Conservation (phyloP, 2,797 vertebrate species). For the Numenius phaeopus region DNA sequence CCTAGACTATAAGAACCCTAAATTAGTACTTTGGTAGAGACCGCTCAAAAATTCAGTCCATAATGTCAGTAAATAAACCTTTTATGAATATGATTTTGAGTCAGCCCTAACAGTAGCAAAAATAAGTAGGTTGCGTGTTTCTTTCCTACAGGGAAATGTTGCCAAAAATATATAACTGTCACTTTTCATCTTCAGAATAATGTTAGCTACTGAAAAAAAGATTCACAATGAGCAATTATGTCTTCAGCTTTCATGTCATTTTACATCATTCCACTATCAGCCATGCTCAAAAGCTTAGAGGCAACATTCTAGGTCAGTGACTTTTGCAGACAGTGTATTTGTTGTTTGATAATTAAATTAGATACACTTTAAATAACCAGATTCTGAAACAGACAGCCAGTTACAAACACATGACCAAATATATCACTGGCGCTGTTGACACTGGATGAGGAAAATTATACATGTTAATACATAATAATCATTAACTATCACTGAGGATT, state of each 20-base stretch:
- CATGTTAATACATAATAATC: background rate
- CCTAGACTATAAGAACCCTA: constrained; percentile 10
- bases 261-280: constrained; percentile 68
- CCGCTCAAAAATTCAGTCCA: constrained; percentile 27
- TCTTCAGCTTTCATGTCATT: constrained; percentile 74
- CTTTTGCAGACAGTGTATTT: constrained; percentile 60
- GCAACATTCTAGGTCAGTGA: constrained; percentile 76
- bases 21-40: constrained; percentile 47
- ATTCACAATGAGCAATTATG: constrained; percentile 74
- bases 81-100: constrained; percentile 57
- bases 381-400: constrained; percentile 50
- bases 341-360: constrained; percentile 73
- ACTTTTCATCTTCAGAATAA: constrained; percentile 67
- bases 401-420: background rate
- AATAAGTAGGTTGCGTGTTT: constrained; percentile 65
- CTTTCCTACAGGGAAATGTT: constrained; percentile 61
- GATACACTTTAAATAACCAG: constrained; percentile 69
- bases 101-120: constrained; percentile 42
- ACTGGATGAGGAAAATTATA: constrained; percentile 21
- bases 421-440: background rate
- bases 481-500: constrained; percentile 54
- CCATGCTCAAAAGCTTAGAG: constrained; percentile 66
- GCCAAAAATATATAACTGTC: constrained; percentile 73
- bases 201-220: constrained; percentile 56
- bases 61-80: constrained; percentile 65